Conservation (phyloP, 2,797 vertebrate genomes). For the Lepus townsendii region DNA sequence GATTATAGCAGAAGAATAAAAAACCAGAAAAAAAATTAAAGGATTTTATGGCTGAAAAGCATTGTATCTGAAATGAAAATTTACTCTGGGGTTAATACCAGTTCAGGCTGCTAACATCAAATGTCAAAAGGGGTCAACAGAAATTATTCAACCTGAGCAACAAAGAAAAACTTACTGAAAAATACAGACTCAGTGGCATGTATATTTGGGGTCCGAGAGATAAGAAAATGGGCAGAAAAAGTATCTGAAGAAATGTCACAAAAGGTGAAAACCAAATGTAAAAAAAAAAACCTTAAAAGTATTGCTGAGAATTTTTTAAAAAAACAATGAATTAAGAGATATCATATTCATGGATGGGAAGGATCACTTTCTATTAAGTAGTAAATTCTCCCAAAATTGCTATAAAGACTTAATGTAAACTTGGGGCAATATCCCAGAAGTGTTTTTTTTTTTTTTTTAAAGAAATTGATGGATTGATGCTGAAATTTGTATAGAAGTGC, state of each 20-base stretch:
- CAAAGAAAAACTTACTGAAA: neutral
- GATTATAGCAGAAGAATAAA: neutral
- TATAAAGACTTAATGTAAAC: neutral
- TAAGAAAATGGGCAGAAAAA: neutral
- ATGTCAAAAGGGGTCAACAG: neutral
- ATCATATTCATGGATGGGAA: neutral
- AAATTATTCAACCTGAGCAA: neutral
- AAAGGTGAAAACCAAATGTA: neutral
- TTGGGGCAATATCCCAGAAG: slow-evolving; percentile 4
- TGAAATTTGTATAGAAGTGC: neutral
- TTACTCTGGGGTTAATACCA: neutral
- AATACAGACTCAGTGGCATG: neutral
- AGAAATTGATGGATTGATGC: neutral
- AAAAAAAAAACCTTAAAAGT: neutral
- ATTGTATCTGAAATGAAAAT: neutral
- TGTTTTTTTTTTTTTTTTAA: neutral
- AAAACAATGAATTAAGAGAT: neutral
- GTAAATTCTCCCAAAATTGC: slow-evolving; percentile 15
- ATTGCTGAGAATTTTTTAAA: neutral
- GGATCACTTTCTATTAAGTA: neutral
- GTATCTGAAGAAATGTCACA: neutral
- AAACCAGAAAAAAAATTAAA: neutral
- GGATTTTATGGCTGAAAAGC: neutral
- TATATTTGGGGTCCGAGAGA: neutral
- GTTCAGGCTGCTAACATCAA: neutral